Conservation (phyloP, 2,888 invertebrate species). For the Himalopsyche anomala region DNA sequence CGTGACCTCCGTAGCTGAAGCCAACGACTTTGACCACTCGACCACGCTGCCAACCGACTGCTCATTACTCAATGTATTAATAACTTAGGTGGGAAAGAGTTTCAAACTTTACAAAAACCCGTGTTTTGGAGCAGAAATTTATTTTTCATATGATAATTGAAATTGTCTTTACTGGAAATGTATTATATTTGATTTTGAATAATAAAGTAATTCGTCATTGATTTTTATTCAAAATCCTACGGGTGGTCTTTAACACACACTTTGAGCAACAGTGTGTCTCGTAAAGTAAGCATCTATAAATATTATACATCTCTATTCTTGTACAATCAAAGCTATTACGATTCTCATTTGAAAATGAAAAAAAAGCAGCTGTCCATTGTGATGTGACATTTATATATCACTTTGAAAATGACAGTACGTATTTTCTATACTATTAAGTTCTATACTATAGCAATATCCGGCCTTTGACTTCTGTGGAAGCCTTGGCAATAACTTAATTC, state of each 20-base stretch:
- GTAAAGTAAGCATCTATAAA: background rate
- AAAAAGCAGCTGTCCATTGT: conserved; percentile 32
- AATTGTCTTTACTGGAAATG: too few species aligned
- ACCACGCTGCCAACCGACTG: too few species aligned
- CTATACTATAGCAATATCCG: conserved; percentile 4
- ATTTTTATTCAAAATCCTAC: background rate
- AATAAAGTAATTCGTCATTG: too few species aligned
- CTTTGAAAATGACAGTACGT: background rate
- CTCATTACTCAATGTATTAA: too few species aligned
- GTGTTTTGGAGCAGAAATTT: too few species aligned
- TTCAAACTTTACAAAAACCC: too few species aligned
- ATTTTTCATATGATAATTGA: too few species aligned
- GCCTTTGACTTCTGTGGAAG: conserved; percentile 6
- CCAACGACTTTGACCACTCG: too few species aligned
- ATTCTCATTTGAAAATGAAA: conserved; percentile 28
- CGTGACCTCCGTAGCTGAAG: too few species aligned
- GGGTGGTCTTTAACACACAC: background rate
- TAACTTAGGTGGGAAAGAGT: too few species aligned
- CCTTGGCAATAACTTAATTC: background rate
- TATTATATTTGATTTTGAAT: too few species aligned
- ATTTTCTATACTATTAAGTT: too few species aligned
- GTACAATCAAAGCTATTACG: conserved; percentile 32
- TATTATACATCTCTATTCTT: conserved; percentile 22
- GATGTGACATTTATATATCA: conserved; percentile 36
- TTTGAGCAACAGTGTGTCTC: background rate